These are phyloP conservation scores for Noctilio leporinus DNA, from an alignment of 2,113 vertebrate genomes.

Conservation along the genomic window DNA sequence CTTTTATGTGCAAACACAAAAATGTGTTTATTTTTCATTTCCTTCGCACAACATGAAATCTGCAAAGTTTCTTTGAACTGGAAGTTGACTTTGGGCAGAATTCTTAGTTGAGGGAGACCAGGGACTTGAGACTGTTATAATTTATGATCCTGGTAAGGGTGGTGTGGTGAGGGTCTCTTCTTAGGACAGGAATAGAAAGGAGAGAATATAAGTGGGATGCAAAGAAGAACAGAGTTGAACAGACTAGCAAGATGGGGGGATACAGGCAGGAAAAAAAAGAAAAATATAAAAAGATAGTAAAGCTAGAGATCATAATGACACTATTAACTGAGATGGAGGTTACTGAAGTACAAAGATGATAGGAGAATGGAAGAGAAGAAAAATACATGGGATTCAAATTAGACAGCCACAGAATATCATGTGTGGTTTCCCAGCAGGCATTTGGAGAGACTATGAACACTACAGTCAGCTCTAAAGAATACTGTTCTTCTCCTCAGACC, in stretches of 20 bases:
- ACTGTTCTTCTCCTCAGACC: neutral
- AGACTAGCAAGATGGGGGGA: neutral
- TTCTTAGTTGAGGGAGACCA: neutral
- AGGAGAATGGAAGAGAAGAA: neutral
- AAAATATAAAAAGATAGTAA: neutral
- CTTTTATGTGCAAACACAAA: neutral
- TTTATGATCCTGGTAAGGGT: neutral
- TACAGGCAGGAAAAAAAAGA: neutral
- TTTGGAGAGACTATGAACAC: neutral
- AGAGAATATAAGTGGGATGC: neutral
- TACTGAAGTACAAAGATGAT: neutral
- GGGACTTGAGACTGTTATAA: neutral
- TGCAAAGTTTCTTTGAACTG: neutral
- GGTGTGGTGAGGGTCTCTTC: neutral
- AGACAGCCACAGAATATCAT: neutral
- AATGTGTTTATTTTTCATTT: neutral
- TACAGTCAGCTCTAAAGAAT: neutral
- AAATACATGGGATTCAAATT: neutral
- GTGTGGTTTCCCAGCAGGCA: neutral
- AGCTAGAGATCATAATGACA: neutral
- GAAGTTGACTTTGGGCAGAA: neutral
- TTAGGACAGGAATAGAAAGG: neutral
- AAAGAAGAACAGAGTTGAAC: neutral
- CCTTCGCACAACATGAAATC: neutral
- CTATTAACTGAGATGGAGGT: neutral